These are phyloP conservation scores for Dione juno DNA, from an alignment of 2,888 invertebrate species.

Conservation along the genomic window DNA sequence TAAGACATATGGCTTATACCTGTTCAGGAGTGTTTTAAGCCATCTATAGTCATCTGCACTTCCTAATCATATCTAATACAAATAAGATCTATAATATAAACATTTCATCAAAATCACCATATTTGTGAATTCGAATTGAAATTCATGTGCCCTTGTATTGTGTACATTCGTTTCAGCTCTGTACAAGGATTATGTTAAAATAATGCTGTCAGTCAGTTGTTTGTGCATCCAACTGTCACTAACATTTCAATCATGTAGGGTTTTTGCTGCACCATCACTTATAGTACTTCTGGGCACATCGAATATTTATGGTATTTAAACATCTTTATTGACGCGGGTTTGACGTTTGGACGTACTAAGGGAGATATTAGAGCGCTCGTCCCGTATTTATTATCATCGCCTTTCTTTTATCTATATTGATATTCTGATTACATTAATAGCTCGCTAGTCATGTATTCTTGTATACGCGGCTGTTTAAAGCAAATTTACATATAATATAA, in stretches of 20 bases:
- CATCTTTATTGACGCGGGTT: conserved; percentile 79
- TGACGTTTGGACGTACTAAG: conserved; percentile 70
- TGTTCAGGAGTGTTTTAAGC: conserved; percentile 45
- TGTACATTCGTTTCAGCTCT: conserved; percentile 76
- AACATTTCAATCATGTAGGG: conserved; percentile 79
- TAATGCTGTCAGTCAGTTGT: conserved; percentile 78
- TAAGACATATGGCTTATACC: conserved; percentile 47
- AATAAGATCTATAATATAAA: conserved; percentile 66
- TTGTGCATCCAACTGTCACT: conserved; percentile 81
- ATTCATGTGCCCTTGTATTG: conserved; percentile 77
- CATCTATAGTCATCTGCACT: conserved; percentile 50
- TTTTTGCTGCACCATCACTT: conserved; percentile 74
- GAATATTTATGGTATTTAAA: conserved; percentile 80
- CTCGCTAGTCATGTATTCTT: conserved; percentile 11
- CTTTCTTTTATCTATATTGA: conserved; percentile 50
- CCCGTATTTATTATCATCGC: conserved; percentile 59
- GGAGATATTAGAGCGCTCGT: conserved; percentile 60
- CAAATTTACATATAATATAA: not conserved
- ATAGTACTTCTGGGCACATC: conserved; percentile 66
- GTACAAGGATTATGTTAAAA: conserved; percentile 82
- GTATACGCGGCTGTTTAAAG: not conserved
- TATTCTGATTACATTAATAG: conserved; percentile 44
- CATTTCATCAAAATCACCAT: conserved; percentile 72
- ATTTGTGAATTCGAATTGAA: conserved; percentile 75
- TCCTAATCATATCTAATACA: conserved; percentile 59